phyloP scores from a whole-genome alignment of 1,140 invertebrate species.

The Drosophila guanche region DNA sequence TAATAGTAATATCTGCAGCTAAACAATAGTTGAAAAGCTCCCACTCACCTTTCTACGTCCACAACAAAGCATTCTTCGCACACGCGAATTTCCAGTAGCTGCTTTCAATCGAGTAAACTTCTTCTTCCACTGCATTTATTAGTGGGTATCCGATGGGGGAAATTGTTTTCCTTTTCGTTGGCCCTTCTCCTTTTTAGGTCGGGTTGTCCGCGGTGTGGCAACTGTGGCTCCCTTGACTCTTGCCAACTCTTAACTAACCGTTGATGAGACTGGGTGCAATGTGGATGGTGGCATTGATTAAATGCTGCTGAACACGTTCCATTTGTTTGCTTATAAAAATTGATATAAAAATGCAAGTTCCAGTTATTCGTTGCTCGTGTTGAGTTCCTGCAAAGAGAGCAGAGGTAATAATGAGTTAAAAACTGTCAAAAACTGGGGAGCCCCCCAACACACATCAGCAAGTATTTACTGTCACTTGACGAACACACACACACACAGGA shows the following conservation, averaged over 20 bases:
- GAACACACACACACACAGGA: slow-evolving; percentile 9
- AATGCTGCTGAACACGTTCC: slow-evolving; percentile 49
- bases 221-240: slow-evolving; percentile 29
- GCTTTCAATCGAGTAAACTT: slow-evolving; percentile 90
- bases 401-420: slow-evolving; percentile 14
- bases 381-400: slow-evolving; percentile 45
- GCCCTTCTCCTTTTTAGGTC: slow-evolving; percentile 16
- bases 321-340: slow-evolving; percentile 43
- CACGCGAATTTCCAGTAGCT: slow-evolving; percentile 88
- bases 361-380: slow-evolving; percentile 69
- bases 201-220: slow-evolving; percentile 7
- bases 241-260: slow-evolving; percentile 29
- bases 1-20: too few species aligned
- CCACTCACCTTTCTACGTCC: slow-evolving; percentile 91
- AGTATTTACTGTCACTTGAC: slow-evolving; percentile 76
- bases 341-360: slow-evolving; percentile 68
- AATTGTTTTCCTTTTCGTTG: slow-evolving; percentile 40
- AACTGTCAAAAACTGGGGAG: slow-evolving; percentile 22
- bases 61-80: slow-evolving; percentile 93
- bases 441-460: slow-evolving; percentile 44
- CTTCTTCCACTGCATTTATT: slow-evolving; percentile 89
- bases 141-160: slow-evolving; percentile 78
- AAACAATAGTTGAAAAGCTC: too few species aligned
- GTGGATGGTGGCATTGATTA: slow-evolving; percentile 33
- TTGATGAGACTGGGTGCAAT: neutral